These are phyloP conservation scores for Iphiclides podalirius DNA, from an alignment of 2,888 invertebrate species.

Conservation along the genomic window DNA sequence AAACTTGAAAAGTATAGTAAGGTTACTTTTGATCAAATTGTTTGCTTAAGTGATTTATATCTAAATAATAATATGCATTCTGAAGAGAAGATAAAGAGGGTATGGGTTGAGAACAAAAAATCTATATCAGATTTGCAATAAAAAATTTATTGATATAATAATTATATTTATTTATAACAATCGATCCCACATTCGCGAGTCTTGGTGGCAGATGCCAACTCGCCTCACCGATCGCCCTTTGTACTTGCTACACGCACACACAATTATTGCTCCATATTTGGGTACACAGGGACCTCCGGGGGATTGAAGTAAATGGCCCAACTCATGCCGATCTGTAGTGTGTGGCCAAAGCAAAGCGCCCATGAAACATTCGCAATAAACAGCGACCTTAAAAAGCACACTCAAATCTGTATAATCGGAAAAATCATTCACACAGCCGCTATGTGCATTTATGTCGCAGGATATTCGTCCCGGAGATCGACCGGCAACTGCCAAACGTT, in stretches of 20 bases:
- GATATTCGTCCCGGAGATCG: constrained; percentile 18
- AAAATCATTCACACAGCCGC: not conserved
- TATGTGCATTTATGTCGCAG: not conserved
- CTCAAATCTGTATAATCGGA: not conserved
- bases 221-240: constrained; percentile 31
- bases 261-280: constrained; percentile 8
- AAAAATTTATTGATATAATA: constrained; percentile 78
- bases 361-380: too few relatives aligned
- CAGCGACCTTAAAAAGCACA: not conserved
- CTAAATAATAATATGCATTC: too few relatives aligned
- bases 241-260: constrained; percentile 39
- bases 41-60: too few relatives aligned
- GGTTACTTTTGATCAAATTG: too few relatives aligned
- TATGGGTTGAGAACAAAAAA: too few relatives aligned
- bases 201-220: not conserved
- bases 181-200: constrained; percentile 32
- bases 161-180: constrained; percentile 71
- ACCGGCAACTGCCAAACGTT: not conserved
- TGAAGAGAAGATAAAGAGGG: too few relatives aligned
- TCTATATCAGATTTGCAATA: constrained; percentile 67
- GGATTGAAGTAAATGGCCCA: not conserved
- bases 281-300: constrained; percentile 37
- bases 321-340: constrained; percentile 4
- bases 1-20: too few relatives aligned
- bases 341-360: constrained; percentile 12